Evolutionary conservation across 2,888 invertebrate genomes (phyloP).

Genomic region (Mystacides longicornis): DNA sequence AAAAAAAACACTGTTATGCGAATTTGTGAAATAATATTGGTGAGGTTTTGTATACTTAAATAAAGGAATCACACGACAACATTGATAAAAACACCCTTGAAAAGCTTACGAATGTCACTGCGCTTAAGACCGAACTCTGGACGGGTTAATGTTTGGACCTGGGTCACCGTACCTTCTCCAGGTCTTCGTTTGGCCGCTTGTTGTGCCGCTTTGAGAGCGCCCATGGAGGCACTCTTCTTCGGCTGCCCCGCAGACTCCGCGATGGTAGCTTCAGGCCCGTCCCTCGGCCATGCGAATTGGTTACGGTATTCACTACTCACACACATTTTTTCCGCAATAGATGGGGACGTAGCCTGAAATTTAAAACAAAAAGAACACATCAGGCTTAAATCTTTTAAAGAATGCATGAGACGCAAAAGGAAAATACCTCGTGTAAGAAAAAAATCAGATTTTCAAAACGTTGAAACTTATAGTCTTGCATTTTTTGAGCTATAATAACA

Average conservation of each 20-base stretch:
- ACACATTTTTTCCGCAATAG: constrained; percentile 62
- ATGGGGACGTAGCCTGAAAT: constrained; percentile 48
- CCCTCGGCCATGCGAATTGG: constrained; percentile 84
- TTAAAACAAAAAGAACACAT: too few species aligned
- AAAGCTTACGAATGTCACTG: background rate
- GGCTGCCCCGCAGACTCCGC: constrained; percentile 45
- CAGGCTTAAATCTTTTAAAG: too few species aligned
- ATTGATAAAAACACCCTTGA: background rate
- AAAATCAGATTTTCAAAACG: too few species aligned
- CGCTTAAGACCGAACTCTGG: background rate
- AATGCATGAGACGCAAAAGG: too few species aligned
- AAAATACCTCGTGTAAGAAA: too few species aligned
- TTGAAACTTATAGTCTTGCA: too few species aligned
- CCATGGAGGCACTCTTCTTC: constrained; percentile 81
- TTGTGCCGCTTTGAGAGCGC: constrained; percentile 63
- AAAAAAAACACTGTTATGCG: too few species aligned
- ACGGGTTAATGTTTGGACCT: background rate
- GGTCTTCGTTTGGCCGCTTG: constrained; percentile 52
- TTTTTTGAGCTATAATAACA: too few species aligned
- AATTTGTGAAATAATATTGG: too few species aligned
- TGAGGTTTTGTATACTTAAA: too few species aligned
- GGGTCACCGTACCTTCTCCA: constrained; percentile 38
- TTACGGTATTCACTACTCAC: constrained; percentile 82
- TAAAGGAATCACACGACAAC: background rate
- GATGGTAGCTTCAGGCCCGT: constrained; percentile 43